Conservation (phyloP, 2,888 invertebrate genomes). For the Brachyopa scutellaris region DNA sequence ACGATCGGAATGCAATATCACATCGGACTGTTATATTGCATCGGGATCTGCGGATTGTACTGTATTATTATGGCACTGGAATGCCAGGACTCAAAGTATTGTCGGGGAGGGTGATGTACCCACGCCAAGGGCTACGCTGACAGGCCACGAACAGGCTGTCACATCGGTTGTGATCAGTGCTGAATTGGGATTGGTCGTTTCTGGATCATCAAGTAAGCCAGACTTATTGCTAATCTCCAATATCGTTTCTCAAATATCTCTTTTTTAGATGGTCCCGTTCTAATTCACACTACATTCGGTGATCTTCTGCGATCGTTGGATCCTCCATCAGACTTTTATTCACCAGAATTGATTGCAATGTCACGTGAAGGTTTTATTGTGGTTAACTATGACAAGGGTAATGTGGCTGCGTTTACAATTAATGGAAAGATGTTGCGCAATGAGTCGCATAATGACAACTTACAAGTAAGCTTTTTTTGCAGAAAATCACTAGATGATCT, state of each 20-base stretch:
- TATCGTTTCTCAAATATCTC: not conserved
- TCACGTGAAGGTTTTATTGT: slow-evolving; percentile 98
- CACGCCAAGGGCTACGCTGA: slow-evolving; percentile 97
- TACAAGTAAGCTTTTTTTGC: slow-evolving; percentile 89
- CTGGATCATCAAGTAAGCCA: slow-evolving; percentile 89
- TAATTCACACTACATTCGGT: slow-evolving; percentile 99
- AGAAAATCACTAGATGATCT: too few relatives aligned
- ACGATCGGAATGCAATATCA: slow-evolving; percentile 98
- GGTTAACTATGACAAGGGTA: slow-evolving; percentile 95
- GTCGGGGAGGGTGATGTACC: slow-evolving; percentile 98
- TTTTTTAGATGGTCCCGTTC: slow-evolving; percentile 92
- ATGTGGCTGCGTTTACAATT: slow-evolving; percentile 96
- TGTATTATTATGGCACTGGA: slow-evolving; percentile 99
- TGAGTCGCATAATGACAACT: slow-evolving; percentile 96
- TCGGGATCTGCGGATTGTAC: slow-evolving; percentile 99
- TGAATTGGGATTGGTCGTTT: slow-evolving; percentile 98
- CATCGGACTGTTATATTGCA: slow-evolving; percentile 99
- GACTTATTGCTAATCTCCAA: not conserved
- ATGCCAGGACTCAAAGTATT: slow-evolving; percentile 96
- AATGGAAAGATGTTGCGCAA: slow-evolving; percentile 94
- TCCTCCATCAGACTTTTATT: slow-evolving; percentile 88
- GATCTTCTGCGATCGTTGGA: slow-evolving; percentile 96
- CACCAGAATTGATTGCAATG: slow-evolving; percentile 94
- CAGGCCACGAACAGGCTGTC: slow-evolving; percentile 98
- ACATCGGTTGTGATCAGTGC: slow-evolving; percentile 98